phyloP scores from a whole-genome alignment of 1,140 invertebrate species.

The Drosophila kikkawai region DNA sequence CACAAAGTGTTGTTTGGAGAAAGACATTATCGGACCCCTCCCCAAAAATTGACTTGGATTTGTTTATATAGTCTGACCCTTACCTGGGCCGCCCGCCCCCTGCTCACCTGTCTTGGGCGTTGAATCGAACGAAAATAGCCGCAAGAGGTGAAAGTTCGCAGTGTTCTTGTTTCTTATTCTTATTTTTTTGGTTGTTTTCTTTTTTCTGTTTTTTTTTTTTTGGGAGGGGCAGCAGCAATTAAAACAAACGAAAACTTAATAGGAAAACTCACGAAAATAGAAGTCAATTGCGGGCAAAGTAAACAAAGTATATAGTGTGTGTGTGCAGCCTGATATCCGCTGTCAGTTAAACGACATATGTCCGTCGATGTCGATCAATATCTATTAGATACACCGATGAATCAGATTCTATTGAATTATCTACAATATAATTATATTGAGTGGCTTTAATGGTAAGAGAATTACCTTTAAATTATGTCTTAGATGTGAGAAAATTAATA shows the following conservation, averaged over 20 bases:
- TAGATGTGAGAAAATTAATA: too few relatives aligned
- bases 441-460: background rate
- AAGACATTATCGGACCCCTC: slow-evolving; percentile 10
- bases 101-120: slow-evolving; percentile 15
- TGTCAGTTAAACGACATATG: slow-evolving; percentile 29
- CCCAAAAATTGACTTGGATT: slow-evolving; percentile 23
- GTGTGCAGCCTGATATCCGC: slow-evolving; percentile 23
- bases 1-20: background rate
- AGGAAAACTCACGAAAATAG: slow-evolving; percentile 32
- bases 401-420: slow-evolving; percentile 10
- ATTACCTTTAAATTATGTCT: background rate
- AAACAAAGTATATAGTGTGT: slow-evolving; percentile 20
- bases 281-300: slow-evolving; percentile 37
- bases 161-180: background rate
- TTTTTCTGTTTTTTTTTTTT: background rate
- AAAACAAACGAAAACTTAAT: slow-evolving; percentile 43
- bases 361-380: slow-evolving; percentile 29
- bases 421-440: background rate
- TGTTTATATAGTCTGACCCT: slow-evolving; percentile 48
- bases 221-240: slow-evolving; percentile 35
- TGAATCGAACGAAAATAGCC: slow-evolving; percentile 25
- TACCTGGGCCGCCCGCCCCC: background rate
- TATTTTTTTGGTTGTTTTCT: background rate
- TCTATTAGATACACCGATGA: slow-evolving; percentile 28
- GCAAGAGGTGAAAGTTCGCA: slow-evolving; percentile 23